Base-by-base conservation (phyloP, 1,140 invertebrate genomes). In the Polypedilum vanderplanki region DNA sequence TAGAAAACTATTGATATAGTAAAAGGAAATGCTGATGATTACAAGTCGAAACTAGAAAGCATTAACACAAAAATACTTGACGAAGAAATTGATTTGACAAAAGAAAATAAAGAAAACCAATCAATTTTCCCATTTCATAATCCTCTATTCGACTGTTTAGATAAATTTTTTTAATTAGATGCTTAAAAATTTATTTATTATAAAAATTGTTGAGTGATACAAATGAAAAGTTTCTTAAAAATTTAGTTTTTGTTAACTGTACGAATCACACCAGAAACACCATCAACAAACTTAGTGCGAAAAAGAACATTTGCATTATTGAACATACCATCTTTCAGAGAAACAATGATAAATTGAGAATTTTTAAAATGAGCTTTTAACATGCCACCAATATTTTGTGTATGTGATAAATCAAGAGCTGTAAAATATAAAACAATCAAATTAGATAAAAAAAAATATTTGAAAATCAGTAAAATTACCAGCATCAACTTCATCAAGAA, bases 251-350 rank as follows among this genome's bases (percentile, higher is more conserved):
- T 73, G 77, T 81, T 84, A 1, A 85, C 87, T 12, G 87, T 90
- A 76, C 96, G 87, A 33, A 87, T 87, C 17, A 99, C 91, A 7
- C 90, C 89, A 0, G 98, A 99, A 84, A 96, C 93, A 57, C 98
- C 98, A 85, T 99, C 96, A 22, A 95, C 89, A 83, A 99, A 98
- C 79, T 90, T 90, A 0, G 98, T 99, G 75, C 93, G 91, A 85
- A 96, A 99, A 18, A 99, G 83, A 33, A 99, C 96, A 85, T 99
- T 99, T 0, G 98, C 98, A 85, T 99, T 98, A 82, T 95, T 97
- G 83, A 99, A 99, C 94, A 99, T 98, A 33, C 98, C 98, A 84
- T 99, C 96, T 83, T 99, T 99, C 12, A 99, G 86, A 0, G 98
- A 99, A 0, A 99, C 98, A 76, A 99, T 91, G 78, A 99, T 95